Evolutionary conservation across 1,140 invertebrate genomes (phyloP), one percentile per base, ranked within the genome.

Genomic region (Scaptomyza graminum): DNA sequence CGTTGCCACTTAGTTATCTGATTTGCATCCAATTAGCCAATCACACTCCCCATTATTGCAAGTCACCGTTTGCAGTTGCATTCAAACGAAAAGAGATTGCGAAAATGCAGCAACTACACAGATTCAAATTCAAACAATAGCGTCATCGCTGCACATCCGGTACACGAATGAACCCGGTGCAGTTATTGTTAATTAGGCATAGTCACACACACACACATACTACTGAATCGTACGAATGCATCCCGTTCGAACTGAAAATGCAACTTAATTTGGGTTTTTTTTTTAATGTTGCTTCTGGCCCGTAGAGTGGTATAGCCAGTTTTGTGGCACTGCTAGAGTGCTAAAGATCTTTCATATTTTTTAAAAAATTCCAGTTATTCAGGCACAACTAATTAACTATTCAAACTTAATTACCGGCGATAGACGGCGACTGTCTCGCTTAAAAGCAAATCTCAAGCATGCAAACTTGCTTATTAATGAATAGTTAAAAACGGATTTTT

Each of bases 311-410:
- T 83, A 62, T 66, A 82, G 79, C 82, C 71, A 82, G 82, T 87
- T 85, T 72, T 18, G 46, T 54, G 65, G 46, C 55, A 55, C 55
- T 69, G 55, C 55, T 65, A 61, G 65, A 61, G 65, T 70, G 80
- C 63, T 63, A 82, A 80, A 84, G 81, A 84, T 84, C 81, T 79
- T 85, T 85, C 81, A 84, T 84, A 76, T 69, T 71, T 71, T 71
- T 72, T 75, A 79, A 62, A 87, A 78, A 88, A 67, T 85, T 87
- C 82, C 82, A 87, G 82, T 87, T 87, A 87, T 87, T 73, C 82
- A 87, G 82, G 74, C 82, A 51, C 76, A 80, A 70, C 79, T 82
- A 80, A 85, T 85, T 85, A 79, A 72, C 74, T 73, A 85, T 85
- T 87, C 82, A 68, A 76, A 88, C 74, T 85, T 85, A 85, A 85